Conservation (phyloP, 2,113 vertebrate genomes). For the Oxyruncus cristatus region DNA sequence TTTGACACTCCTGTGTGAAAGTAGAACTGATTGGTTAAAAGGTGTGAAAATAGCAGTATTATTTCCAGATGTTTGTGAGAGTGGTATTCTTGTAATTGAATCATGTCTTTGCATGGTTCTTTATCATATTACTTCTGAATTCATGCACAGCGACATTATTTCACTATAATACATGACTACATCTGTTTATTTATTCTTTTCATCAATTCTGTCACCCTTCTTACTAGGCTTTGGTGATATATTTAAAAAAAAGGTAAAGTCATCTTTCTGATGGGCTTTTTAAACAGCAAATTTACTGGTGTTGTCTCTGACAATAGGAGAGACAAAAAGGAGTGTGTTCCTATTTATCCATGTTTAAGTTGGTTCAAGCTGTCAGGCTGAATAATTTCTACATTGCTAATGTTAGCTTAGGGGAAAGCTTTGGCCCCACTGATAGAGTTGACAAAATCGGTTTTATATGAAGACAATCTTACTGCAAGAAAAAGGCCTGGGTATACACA, state of each 20-base stretch:
- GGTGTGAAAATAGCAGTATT: background rate
- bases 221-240: background rate
- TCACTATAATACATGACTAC: background rate
- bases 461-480: background rate
- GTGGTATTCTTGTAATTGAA: background rate
- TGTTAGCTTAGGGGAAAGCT: background rate
- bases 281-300: background rate
- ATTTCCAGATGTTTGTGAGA: background rate
- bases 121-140: constrained; percentile 23
- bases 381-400: background rate
- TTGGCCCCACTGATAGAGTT: background rate
- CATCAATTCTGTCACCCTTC: background rate
- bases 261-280: background rate
- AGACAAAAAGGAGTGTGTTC: background rate
- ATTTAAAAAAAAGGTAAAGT: background rate
- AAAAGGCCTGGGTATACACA: background rate
- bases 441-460: background rate
- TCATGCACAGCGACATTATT: constrained; percentile 1
- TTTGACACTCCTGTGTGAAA: background rate
- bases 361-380: background rate
- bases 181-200: background rate
- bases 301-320: background rate
- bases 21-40: background rate
- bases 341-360: background rate
- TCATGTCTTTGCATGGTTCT: background rate